Conservation (phyloP, 2,888 invertebrate genomes). For the Cephus nigrinus region DNA sequence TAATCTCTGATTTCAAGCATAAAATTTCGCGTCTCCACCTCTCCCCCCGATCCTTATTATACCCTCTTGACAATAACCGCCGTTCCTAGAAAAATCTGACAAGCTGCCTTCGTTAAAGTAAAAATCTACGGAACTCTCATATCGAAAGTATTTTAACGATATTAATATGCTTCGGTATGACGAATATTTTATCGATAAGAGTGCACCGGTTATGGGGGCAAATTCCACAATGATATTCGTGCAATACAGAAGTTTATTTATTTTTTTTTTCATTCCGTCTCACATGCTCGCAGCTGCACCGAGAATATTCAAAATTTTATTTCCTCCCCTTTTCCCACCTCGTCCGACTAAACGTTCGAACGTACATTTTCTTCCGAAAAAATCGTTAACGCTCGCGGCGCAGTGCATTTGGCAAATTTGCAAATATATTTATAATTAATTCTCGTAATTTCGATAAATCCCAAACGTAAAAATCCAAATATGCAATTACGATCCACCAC, state of each 20-base stretch:
- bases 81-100: no score
- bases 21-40: no score
- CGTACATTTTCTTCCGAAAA: not conserved
- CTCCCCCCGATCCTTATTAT: no score
- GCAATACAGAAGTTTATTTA: not conserved
- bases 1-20: no score
- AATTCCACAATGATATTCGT: constrained; percentile 30
- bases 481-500: not conserved
- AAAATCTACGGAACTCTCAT: not conserved
- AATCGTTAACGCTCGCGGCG: not conserved
- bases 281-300: constrained; percentile 4
- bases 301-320: constrained; percentile 15
- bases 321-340: not conserved
- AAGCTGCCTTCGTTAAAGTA: no score
- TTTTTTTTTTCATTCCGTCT: not conserved
- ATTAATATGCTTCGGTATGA: constrained; percentile 37
- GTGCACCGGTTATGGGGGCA: constrained; percentile 34
- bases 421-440: no score
- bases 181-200: constrained; percentile 33
- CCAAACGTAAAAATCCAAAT: not conserved
- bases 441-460: no score
- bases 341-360: no score
- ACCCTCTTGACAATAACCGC: no score
- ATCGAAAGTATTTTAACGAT: constrained; percentile 9
- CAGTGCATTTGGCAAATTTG: no score